Evolutionary conservation across 2,797 vertebrate genomes (phyloP).

Genomic region (Pteronotus mesoamericanus): DNA sequence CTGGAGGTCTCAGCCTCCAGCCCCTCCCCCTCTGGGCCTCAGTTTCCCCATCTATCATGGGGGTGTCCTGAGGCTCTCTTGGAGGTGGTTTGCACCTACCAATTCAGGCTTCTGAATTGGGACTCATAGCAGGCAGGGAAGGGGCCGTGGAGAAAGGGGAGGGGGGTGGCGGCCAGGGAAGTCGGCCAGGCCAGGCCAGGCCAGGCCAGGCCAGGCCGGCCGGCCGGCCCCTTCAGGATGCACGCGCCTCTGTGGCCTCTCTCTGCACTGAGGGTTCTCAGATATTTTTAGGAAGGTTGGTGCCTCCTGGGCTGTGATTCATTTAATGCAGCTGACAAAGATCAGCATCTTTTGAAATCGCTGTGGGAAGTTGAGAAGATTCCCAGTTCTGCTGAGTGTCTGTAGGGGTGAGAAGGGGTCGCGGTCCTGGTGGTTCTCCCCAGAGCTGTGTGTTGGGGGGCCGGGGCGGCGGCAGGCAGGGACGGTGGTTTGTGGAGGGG

Average conservation of each 20-base stretch:
- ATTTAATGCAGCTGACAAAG: slow-evolving; percentile 46
- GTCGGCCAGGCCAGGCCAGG: background rate
- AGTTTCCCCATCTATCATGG: background rate
- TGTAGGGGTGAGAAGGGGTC: no score
- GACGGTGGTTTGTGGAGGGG: background rate
- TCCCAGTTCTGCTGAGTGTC: background rate
- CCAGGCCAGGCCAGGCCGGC: background rate
- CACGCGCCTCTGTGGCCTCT: background rate
- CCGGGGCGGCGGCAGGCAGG: no score
- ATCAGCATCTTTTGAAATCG: slow-evolving; percentile 30
- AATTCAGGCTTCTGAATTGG: background rate
- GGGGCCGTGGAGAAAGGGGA: no score
- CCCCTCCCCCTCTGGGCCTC: background rate
- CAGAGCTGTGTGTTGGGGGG: background rate
- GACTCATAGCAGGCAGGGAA: background rate
- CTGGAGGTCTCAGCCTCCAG: no score
- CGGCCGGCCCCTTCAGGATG: background rate
- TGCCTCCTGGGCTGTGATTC: slow-evolving; percentile 40
- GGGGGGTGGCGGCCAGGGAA: accelerated
- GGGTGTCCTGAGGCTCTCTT: background rate
- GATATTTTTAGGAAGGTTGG: slow-evolving; percentile 65
- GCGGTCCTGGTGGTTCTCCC: background rate
- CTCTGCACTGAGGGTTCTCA: background rate
- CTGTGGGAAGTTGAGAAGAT: background rate
- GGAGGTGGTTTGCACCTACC: background rate